A percentile compares a stretch with the other conserved stretches of the same genome.
Conservation (phyloP, 2,888 invertebrate species). For the Rhagium mordax region DNA sequence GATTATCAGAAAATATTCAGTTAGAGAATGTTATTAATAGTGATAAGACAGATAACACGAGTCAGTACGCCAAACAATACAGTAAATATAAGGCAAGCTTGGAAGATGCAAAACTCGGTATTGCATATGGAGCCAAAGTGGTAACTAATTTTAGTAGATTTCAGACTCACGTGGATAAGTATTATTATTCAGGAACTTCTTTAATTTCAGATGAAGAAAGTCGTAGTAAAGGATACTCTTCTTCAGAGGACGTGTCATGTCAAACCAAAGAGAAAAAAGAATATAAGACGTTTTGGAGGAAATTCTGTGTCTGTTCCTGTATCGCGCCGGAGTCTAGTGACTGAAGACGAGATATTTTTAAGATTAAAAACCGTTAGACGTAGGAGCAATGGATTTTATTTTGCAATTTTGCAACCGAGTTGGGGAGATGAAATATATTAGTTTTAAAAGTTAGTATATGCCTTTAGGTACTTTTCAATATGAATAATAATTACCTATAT, state of each 20-base stretch:
- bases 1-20: background rate
- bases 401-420: background rate
- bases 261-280: background rate
- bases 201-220: slow-evolving; percentile 18
- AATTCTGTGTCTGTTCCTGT: slow-evolving; percentile 20
- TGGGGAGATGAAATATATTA: background rate
- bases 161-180: background rate
- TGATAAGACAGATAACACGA: background rate
- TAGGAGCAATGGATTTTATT: slow-evolving; percentile 27
- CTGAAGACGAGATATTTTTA: slow-evolving; percentile 34
- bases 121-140: background rate
- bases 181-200: slow-evolving; percentile 10
- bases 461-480: background rate
- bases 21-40: background rate
- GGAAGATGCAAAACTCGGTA: slow-evolving; percentile 17
- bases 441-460: background rate
- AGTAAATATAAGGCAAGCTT: slow-evolving; percentile 28
- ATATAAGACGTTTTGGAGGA: slow-evolving; percentile 22
- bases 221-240: background rate
- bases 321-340: background rate
- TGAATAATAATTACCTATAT: background rate
- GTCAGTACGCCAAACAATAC: background rate
- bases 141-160: background rate
- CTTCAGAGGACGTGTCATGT: background rate
- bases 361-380: slow-evolving; percentile 36